These are phyloP conservation scores for Ptilonorhynchus violaceus DNA, from an alignment of 2,113 vertebrate genomes.

Conservation along the genomic window DNA sequence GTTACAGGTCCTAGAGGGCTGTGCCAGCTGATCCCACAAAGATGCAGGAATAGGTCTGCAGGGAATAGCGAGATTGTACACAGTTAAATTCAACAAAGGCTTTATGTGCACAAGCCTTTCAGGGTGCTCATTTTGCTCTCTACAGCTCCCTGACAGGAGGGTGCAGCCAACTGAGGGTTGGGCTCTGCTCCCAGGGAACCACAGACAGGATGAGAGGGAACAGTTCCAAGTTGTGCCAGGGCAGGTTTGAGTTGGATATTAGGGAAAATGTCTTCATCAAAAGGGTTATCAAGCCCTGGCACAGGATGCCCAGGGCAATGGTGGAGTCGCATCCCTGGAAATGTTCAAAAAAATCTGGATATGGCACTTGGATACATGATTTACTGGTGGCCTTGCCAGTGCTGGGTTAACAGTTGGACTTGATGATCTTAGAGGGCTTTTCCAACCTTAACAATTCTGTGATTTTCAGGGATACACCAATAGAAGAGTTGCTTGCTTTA, in stretches of 20 bases:
- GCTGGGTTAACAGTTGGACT: neutral
- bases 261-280: neutral
- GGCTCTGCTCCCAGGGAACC: neutral
- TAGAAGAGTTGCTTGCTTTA: neutral
- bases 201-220: neutral
- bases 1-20: neutral
- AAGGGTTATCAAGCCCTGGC: neutral
- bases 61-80: accelerated
- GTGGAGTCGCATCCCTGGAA: neutral
- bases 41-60: accelerated
- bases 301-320: neutral
- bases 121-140: neutral
- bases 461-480: neutral
- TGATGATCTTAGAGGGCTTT: neutral
- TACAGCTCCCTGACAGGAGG: neutral
- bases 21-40: neutral
- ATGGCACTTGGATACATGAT: neutral
- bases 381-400: neutral
- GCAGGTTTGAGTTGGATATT: neutral
- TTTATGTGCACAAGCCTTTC: neutral
- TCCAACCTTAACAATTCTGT: neutral
- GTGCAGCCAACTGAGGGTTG: neutral
- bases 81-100: neutral
- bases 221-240: accelerated
- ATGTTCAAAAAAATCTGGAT: neutral